Base-by-base conservation (phyloP, 2,888 invertebrate genomes). In the Drosophila longiperda region DNA sequence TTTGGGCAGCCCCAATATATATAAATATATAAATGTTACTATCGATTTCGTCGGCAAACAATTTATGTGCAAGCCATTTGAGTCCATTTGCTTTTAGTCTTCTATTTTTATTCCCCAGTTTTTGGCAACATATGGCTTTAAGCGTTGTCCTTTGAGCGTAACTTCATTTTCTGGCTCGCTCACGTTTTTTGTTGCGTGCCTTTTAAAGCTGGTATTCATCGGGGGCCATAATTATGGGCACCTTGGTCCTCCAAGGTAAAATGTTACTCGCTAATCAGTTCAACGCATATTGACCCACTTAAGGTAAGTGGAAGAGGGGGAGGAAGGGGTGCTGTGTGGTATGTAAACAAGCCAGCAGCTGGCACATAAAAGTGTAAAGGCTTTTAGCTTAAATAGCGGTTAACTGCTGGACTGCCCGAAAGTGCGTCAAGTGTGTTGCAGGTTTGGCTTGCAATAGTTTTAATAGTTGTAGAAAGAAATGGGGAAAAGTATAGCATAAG, bases 251-350 rank as follows among this genome's bases (percentile, higher is more conserved):
- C 53, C 55, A 64, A 71, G 61, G 61, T 38, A 33, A 26, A 62
- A 23, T n/a, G 20, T n/a, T 40, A 36, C 58, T 32, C 86, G 77
- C 82, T 89, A 87, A 85, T 84, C 89, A 89, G 87, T 84, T 83
- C 89, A 84, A 65, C 82, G 89, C 82, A 87, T 87, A 87, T 82
- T 85, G 89, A 85, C 89, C 85, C 83, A 85, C 69, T 87, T 85
- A 53, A 9, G 55, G 52, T 15, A 20, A 23, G 11, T n/a, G 1
- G 20, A 2, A 17, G 12, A 15, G n/a, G 11, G 20, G 9, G 20
- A 0, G 2, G 5, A 6, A 23, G 32, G 34, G 23, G 17, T 11
- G 15, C 36, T 11, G 15, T 32, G 20, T n/a, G 42, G 50, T 66
- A 57, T 63, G 84, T 83, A 78, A 81, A 79, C 75, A 72, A 64